Evolutionary conservation across 1,140 invertebrate genomes (phyloP).

Genomic region (Berghia stephanieae): DNA sequence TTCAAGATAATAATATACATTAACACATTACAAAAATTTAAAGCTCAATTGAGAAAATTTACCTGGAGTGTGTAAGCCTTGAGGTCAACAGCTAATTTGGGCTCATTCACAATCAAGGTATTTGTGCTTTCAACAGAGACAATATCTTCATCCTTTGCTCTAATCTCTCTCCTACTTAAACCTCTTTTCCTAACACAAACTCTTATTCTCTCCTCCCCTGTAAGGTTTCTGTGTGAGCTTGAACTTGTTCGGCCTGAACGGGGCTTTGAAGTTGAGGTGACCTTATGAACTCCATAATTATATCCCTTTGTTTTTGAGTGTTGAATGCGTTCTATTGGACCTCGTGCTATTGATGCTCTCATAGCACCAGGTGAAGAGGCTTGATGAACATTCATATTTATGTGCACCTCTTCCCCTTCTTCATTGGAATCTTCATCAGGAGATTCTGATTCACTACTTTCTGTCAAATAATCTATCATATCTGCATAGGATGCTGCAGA

Average conservation of each 20-base stretch:
- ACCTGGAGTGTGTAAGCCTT: constrained; percentile 82
- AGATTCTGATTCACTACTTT: constrained; percentile 35
- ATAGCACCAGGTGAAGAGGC: constrained; percentile 21
- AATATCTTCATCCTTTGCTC: constrained; percentile 85
- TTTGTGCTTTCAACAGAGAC: constrained; percentile 93
- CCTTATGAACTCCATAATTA: constrained; percentile 62
- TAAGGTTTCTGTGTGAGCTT: constrained; percentile 19
- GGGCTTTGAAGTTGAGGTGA: constrained; percentile 21
- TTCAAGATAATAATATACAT: background rate
- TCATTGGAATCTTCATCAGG: constrained; percentile 23
- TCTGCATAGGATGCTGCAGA: constrained; percentile 37
- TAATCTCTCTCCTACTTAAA: constrained; percentile 82
- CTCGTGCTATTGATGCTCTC: constrained; percentile 30
- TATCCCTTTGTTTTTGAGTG: constrained; percentile 47
- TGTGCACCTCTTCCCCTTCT: background rate
- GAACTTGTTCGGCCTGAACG: constrained; percentile 20
- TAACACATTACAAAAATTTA: no score
- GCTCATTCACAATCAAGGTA: constrained; percentile 94
- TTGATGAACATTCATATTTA: no score
- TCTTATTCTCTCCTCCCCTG: constrained; percentile 74
- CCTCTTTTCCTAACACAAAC: constrained; percentile 97
- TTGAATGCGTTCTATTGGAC: constrained; percentile 13
- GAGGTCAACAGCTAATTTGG: constrained; percentile 95
- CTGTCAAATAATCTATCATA: constrained; percentile 35
- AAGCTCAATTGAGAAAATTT: background rate